Base-by-base conservation (phyloP, 2,797 vertebrate genomes). In the Sciaenops ocellatus region DNA sequence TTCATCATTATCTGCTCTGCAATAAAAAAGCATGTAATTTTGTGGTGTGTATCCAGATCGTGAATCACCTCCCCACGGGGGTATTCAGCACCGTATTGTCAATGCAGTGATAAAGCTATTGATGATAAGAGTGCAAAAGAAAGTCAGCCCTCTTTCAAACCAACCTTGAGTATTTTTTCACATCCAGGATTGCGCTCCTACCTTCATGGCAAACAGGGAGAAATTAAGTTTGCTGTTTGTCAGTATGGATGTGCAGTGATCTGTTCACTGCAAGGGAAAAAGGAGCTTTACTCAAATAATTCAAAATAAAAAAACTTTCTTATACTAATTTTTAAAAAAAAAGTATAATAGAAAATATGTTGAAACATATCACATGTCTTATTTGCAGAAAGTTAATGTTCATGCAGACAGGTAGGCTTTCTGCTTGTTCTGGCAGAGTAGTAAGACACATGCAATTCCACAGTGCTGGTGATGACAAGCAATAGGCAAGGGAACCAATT, bases 401-500 rank as follows among this genome's bases (percentile, higher is more conserved):
- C 52, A 28, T 41, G 6, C 51, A 15, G 17, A 18, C 15, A 50
- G 6, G 69, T 28, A 41, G 51, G 26, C 30, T 61, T 60, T 63
- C 55, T 71, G 65, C 47, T 82, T 67, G 46, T 81, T 86, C 46
- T 81, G 69, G 60, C 69, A 70, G 82, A 85, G 70, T 74, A 63
- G n/a, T 24, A 76, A 71, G 47, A 82, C 30, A 54, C 22, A 73
- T 62, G 77, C 84, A 81, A 62, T 74, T 80, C 50, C 75, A 69
- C 54, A 48, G 74, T 42, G 5, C 38, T 60, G 73, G 69, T 85
- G 75, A 92, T 89, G 89, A 92, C 85, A 93, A 89, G 93, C 88
- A 93, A 93, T 91, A 88, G 79, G 82, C 90, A 91, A 80, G 83
- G 90, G 90, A 94, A 87, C 85, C 87, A 92, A 94, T 93, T 92